Evolutionary conservation across 2,113 vertebrate species (phyloP).

Genomic region (Speoplatyrhinus poulsoni): DNA sequence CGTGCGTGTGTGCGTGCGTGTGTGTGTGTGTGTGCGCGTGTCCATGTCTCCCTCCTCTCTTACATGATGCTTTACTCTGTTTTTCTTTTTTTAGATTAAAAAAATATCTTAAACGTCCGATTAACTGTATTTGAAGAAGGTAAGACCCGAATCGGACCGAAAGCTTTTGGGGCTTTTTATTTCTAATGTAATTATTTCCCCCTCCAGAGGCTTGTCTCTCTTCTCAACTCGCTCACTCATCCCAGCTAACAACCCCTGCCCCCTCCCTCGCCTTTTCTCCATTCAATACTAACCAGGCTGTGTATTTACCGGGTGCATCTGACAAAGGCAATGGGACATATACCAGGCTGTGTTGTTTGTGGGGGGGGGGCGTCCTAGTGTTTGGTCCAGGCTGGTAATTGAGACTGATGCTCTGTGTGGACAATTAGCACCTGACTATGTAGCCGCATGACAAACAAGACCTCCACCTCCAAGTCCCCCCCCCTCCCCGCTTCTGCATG

Average conservation of each 20-base stretch:
- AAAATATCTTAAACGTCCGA: conserved; percentile 77
- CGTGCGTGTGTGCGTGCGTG: conserved; percentile 20
- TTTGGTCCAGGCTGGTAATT: conserved; percentile 69
- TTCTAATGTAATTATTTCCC: conserved; percentile 12
- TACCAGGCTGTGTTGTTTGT: conserved; percentile 64
- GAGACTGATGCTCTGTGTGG: conserved; percentile 63
- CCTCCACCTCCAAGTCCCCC: conserved; percentile 64
- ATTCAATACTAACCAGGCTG: conserved; percentile 74
- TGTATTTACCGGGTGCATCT: conserved; percentile 61
- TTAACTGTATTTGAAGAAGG: conserved; percentile 84
- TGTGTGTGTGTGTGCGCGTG: conserved; percentile 41
- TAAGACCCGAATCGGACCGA: conserved; percentile 80
- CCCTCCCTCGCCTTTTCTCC: conserved; percentile 27
- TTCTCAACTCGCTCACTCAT: conserved; percentile 56
- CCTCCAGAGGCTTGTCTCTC: conserved; percentile 42
- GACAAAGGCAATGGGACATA: conserved; percentile 55
- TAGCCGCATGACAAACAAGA: conserved; percentile 78
- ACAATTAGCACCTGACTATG: conserved; percentile 80
- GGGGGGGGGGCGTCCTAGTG: conserved; percentile 58
- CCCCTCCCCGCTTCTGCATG: conserved; percentile 74
- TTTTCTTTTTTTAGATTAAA: conserved; percentile 91
- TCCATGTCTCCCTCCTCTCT: conserved; percentile 57
- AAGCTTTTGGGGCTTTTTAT: conserved; percentile 40
- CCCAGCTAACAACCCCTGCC: conserved; percentile 42
- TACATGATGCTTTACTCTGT: conserved; percentile 76